Conservation (phyloP, 2,113 vertebrate genomes). For the Vanacampus margaritifer region DNA sequence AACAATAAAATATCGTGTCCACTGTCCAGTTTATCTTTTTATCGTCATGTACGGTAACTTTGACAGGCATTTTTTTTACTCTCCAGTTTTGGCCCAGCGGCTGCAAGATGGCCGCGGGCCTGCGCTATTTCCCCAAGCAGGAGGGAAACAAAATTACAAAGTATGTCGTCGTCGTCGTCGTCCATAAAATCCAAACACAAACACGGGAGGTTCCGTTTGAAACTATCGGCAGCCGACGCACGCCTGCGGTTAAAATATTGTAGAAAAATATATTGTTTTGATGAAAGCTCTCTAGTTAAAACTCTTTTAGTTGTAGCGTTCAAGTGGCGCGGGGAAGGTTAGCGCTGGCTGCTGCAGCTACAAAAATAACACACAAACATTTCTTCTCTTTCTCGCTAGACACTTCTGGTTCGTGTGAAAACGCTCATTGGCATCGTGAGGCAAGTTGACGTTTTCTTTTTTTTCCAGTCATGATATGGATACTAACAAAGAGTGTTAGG, state of each 20-base stretch:
- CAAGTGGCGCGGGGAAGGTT: background rate
- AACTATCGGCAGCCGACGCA: conserved; percentile 57
- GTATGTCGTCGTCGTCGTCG: conserved; percentile 57
- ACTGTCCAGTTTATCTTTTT: background rate
- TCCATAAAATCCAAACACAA: conserved; percentile 67
- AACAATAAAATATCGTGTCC: background rate
- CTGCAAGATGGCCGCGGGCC: background rate
- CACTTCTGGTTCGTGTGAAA: conserved; percentile 61
- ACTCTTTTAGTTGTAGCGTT: conserved; percentile 37
- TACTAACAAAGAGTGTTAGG: conserved; percentile 7
- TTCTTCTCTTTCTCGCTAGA: conserved; percentile 52
- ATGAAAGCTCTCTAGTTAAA: conserved; percentile 74
- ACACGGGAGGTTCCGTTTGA: conserved; percentile 58
- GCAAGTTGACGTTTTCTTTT: conserved; percentile 50
- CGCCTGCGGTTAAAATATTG: conserved; percentile 66
- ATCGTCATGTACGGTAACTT: background rate
- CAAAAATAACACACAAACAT: conserved; percentile 28
- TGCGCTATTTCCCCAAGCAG: conserved; percentile 41
- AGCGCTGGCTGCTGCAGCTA: conserved; percentile 16
- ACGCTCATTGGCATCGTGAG: conserved; percentile 76
- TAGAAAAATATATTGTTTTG: conserved; percentile 80
- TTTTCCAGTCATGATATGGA: conserved; percentile 64
- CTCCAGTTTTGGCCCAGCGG: background rate
- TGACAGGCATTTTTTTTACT: background rate
- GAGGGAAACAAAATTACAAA: conserved; percentile 80